Evolutionary conservation across 2,113 vertebrate genomes (phyloP).

Genomic region (Garra rufa): DNA sequence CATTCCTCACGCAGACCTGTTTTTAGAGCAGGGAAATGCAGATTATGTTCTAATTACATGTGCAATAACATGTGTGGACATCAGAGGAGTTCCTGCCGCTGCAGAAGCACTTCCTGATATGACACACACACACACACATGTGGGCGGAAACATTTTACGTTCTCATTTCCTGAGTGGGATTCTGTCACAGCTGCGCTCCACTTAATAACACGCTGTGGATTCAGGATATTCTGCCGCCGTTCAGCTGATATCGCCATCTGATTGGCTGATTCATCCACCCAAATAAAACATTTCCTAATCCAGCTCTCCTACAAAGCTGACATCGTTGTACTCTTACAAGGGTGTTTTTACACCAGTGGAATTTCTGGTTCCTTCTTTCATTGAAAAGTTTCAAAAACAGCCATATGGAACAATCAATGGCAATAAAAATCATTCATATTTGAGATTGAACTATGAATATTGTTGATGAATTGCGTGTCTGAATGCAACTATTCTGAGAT

Average conservation of each 20-base stretch:
- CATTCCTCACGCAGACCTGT: background rate
- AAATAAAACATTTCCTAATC: background rate
- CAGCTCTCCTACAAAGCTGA: background rate
- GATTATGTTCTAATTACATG: background rate
- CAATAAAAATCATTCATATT: background rate
- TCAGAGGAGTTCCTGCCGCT: background rate
- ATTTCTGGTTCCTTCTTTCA: background rate
- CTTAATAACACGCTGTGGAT: background rate
- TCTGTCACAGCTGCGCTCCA: background rate
- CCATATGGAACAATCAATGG: too few relatives aligned
- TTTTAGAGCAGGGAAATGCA: background rate
- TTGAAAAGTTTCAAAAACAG: background rate
- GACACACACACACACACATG: background rate
- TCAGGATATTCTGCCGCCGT: background rate
- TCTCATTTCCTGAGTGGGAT: conserved; percentile 15
- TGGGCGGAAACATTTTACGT: conserved; percentile 17
- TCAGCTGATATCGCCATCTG: background rate
- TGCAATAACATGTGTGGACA: background rate
- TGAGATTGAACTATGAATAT: background rate
- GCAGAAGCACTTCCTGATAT: conserved; percentile 3
- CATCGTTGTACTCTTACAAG: background rate
- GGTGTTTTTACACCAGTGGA: background rate
- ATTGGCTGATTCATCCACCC: background rate
- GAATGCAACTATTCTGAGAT: background rate
- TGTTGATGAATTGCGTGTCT: background rate